Evolutionary conservation across 2,113 vertebrate genomes (phyloP).

Genomic region (Glaucomys volans): DNA sequence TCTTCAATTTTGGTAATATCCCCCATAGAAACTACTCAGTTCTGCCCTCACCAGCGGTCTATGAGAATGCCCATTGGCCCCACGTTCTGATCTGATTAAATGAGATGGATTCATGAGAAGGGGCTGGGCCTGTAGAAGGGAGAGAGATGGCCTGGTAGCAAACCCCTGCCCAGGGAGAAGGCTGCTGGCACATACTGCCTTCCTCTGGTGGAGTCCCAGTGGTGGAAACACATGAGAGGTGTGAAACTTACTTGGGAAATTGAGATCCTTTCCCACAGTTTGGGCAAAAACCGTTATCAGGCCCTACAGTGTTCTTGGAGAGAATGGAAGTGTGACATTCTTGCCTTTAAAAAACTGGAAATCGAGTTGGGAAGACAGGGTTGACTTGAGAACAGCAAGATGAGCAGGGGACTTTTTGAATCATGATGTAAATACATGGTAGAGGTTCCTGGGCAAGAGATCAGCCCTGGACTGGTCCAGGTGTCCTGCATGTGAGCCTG

Average conservation of each 20-base stretch:
- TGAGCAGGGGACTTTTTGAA: background rate
- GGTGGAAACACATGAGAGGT: background rate
- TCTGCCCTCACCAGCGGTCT: background rate
- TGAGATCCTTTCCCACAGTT: background rate
- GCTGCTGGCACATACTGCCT: background rate
- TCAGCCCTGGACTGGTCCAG: background rate
- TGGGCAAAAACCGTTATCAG: background rate
- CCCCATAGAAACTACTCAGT: background rate
- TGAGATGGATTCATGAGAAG: background rate
- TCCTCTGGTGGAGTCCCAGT: background rate
- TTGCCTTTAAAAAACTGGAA: background rate
- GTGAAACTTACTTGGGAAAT: background rate
- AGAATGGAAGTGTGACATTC: background rate
- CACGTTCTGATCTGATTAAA: background rate
- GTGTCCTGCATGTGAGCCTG: background rate
- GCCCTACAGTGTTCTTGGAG: background rate
- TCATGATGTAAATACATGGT: no score
- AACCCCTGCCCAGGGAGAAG: background rate
- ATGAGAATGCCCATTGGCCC: background rate
- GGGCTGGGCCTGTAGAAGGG: background rate
- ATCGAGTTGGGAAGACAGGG: background rate
- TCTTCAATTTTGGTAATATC: background rate
- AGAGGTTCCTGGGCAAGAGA: background rate
- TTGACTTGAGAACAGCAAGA: background rate
- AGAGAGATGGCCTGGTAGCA: background rate